These are phyloP conservation scores for Mixornis gularis DNA, from an alignment of 2,113 vertebrate genomes.

Conservation along the genomic window DNA sequence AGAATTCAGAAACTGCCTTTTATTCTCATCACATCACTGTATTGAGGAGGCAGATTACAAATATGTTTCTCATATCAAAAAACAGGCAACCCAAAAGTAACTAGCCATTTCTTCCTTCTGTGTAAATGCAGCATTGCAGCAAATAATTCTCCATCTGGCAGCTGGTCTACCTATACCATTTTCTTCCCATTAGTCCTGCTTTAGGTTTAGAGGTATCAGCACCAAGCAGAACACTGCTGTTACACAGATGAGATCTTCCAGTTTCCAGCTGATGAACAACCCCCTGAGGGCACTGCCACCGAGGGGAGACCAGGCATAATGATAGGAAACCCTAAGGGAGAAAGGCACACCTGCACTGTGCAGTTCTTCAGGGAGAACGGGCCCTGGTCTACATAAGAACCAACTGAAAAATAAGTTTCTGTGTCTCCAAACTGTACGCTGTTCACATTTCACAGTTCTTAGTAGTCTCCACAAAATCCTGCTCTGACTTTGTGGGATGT, in stretches of 20 bases:
- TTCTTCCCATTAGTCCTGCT: neutral
- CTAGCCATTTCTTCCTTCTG: neutral
- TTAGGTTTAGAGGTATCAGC: neutral
- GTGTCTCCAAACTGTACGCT: neutral
- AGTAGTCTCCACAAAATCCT: neutral
- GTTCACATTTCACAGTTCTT: neutral
- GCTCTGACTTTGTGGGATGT: neutral
- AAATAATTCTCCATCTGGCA: neutral
- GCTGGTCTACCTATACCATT: neutral
- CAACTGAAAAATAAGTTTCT: neutral
- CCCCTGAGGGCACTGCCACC: neutral
- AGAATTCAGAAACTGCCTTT: neutral
- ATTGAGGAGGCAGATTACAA: neutral
- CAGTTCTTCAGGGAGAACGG: neutral
- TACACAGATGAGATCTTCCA: neutral
- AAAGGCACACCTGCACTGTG: rapidly evolving
- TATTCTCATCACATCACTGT: neutral
- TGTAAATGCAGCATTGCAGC: neutral
- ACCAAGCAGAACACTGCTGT: neutral
- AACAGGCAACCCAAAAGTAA: neutral
- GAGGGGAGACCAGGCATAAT: neutral
- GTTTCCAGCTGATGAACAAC: neutral
- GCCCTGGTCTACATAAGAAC: neutral
- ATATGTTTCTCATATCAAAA: neutral
- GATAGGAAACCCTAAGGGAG: neutral